phyloP scores from a whole-genome alignment of 2,113 vertebrate species.

The Eulacestoma nigropectus region DNA sequence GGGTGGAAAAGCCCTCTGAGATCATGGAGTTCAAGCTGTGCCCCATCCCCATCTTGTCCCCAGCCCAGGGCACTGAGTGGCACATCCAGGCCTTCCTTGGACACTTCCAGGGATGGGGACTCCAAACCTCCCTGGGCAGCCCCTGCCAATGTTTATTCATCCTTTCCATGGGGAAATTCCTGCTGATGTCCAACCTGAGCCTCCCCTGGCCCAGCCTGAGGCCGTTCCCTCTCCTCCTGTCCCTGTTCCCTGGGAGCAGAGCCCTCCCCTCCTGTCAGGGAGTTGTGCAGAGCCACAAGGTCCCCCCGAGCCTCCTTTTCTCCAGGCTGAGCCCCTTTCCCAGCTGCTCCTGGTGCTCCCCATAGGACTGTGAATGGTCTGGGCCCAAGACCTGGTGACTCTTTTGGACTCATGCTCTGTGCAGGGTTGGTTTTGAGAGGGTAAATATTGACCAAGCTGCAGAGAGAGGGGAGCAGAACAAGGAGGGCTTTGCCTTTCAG shows the following conservation, averaged over 20 bases:
- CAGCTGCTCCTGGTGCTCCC: not conserved
- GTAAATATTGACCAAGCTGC: not conserved
- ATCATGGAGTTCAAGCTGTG: not conserved
- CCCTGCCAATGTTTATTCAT: fast-evolving
- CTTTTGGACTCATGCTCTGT: not conserved
- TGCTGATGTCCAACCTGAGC: fast-evolving
- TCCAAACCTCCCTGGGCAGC: not conserved
- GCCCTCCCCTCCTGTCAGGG: not conserved
- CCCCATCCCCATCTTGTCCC: fast-evolving
- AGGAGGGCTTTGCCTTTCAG: not conserved
- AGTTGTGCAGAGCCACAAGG: not conserved
- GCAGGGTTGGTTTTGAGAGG: not conserved
- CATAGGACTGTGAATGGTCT: not conserved
- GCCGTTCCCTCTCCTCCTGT: not conserved
- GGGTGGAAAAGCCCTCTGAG: not conserved
- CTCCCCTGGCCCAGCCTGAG: not conserved
- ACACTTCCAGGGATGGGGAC: not conserved
- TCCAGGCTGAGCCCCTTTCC: not conserved
- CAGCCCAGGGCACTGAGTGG: not conserved
- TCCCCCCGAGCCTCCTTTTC: not conserved
- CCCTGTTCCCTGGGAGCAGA: not conserved
- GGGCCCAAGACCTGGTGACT: not conserved
- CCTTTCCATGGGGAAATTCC: not conserved
- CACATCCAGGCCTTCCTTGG: fast-evolving
- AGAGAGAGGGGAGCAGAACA: not conserved